phyloP scores from a whole-genome alignment of 2,888 invertebrate species.

The Neelides folsomi region DNA sequence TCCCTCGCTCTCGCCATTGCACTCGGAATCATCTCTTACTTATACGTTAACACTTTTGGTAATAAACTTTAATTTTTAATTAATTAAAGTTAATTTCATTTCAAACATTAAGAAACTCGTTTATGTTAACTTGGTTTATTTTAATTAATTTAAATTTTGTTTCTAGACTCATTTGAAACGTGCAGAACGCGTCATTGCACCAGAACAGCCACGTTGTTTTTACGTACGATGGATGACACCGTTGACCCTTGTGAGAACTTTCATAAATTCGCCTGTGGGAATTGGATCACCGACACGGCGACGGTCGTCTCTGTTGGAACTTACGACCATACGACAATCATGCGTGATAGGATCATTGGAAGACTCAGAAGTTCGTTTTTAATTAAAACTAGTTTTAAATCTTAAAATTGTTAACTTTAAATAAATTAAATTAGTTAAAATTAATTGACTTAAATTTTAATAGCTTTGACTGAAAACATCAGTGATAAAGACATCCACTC shows the following conservation, averaged over 20 bases:
- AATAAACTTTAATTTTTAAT: not conserved
- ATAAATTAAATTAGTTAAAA: too few relatives aligned
- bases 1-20: slow-evolving; percentile 12
- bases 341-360: slow-evolving; percentile 30
- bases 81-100: not conserved
- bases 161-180: slow-evolving; percentile 23
- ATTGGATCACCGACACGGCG: slow-evolving; percentile 30
- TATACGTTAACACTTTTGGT: slow-evolving; percentile 23
- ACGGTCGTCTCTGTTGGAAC: slow-evolving; percentile 21
- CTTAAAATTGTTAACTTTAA: not conserved
- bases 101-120: not conserved
- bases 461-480: slow-evolving; percentile 26
- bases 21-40: slow-evolving; percentile 12
- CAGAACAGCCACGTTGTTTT: slow-evolving; percentile 26
- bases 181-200: slow-evolving; percentile 25
- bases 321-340: slow-evolving; percentile 32
- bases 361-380: slow-evolving; percentile 19
- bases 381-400: not conserved
- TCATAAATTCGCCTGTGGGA: slow-evolving; percentile 25
- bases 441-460: too few relatives aligned
- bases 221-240: slow-evolving; percentile 27
- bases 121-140: too few relatives aligned
- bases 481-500: slow-evolving; percentile 27
- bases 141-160: not conserved
- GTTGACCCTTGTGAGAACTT: slow-evolving; percentile 22